A percentile compares a stretch with the other conserved stretches of the same genome.
Evolutionary conservation across 2,888 invertebrate genomes (phyloP).

Genomic region (Linyphia triangularis): DNA sequence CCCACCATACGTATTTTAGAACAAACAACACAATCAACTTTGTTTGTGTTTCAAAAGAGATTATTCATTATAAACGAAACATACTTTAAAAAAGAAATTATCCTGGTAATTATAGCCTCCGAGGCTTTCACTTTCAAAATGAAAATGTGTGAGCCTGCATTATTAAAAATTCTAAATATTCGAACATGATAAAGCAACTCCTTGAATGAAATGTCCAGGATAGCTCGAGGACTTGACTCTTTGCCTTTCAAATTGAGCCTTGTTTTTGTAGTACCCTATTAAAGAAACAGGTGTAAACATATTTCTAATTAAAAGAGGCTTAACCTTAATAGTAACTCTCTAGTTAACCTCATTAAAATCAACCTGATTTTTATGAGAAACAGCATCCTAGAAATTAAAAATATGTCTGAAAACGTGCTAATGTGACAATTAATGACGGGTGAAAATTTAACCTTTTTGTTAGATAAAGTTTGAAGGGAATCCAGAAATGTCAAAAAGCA

Average conservation of each 20-base stretch:
- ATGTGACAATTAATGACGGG: not conserved
- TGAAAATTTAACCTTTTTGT: too few relatives aligned
- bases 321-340: constrained; percentile 25
- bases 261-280: not conserved
- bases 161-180: constrained; percentile 17
- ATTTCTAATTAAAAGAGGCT: constrained; percentile 45
- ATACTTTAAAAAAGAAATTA: constrained; percentile 12
- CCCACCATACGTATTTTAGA: too few relatives aligned
- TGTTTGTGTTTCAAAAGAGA: too few relatives aligned
- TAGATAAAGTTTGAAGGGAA: too few relatives aligned
- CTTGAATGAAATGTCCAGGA: constrained; percentile 19
- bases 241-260: not conserved
- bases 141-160: constrained; percentile 1
- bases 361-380: not conserved
- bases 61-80: too few relatives aligned
- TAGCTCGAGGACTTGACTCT: constrained; percentile 14
- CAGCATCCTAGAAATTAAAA: not conserved
- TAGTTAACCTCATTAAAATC: constrained; percentile 57
- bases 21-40: too few relatives aligned
- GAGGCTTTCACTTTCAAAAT: not conserved
- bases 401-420: not conserved
- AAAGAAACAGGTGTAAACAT: constrained; percentile 47
- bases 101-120: constrained; percentile 18
- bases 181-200: not conserved
- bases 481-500: too few relatives aligned